Evolutionary conservation across 92 coral and sea anemone genomes (phyloP).

Genomic region (Porites rus): DNA sequence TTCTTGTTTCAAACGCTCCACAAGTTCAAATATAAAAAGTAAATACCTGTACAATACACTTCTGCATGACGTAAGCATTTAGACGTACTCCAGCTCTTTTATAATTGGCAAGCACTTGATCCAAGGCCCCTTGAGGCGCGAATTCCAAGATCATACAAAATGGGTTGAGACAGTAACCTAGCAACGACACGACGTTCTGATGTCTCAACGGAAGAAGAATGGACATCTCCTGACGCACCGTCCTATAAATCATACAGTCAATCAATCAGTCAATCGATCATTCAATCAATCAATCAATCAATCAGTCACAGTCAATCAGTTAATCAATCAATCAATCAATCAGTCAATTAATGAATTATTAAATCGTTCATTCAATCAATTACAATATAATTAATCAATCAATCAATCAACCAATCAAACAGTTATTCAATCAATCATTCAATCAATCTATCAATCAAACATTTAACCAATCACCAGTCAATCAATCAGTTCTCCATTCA

Average conservation of each 20-base stretch:
- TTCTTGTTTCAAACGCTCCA: too few relatives aligned
- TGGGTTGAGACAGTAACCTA: conserved; percentile 95
- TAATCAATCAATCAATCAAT: too few relatives aligned
- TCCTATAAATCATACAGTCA: conserved; percentile 48
- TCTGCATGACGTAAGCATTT: conserved; percentile 92
- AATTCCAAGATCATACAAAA: conserved; percentile 93
- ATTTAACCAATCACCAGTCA: neutral
- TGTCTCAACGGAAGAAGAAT: conserved; percentile 91
- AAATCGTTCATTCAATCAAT: neutral
- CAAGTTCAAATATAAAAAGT: neutral
- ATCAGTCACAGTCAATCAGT: neutral
- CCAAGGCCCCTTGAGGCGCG: conserved; percentile 96
- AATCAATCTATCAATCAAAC: neutral
- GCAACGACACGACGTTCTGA: conserved; percentile 84
- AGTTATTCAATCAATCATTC: neutral
- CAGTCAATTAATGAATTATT: neutral
- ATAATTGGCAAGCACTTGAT: conserved; percentile 83
- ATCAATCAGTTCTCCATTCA: neutral
- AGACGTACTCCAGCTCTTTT: conserved; percentile 88
- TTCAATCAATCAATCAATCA: neutral
- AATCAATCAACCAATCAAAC: neutral
- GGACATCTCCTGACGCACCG: conserved; percentile 97
- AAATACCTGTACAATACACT: conserved; percentile 94
- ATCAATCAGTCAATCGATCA: neutral
- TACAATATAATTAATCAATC: neutral